Evolutionary conservation across 1,140 invertebrate genomes (phyloP), one percentile per base, ranked within the genome.

Genomic region (Drosophila nigromelanica): DNA sequence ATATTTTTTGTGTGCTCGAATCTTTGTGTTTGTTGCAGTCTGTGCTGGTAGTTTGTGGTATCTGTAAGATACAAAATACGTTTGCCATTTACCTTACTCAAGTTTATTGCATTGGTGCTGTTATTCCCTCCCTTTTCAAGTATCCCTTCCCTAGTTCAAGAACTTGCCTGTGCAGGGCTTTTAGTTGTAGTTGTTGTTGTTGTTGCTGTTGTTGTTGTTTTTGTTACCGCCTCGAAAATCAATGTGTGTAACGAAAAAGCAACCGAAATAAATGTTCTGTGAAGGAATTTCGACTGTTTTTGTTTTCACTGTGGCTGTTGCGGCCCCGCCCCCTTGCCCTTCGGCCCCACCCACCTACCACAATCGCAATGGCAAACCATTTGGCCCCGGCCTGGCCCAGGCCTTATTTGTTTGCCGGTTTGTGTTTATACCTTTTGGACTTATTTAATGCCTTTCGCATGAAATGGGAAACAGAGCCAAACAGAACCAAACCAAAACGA

Each of bases 201-300:
- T 40, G 39, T 11, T 27, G 3, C 1, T 24, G n/a, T 52, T 58
- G 52, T 10, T 56, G 52, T 40, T 58, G 52, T 50, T 69, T 4
- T 58, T 64, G 69, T 50, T 62, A 37, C 37, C 52, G 63, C 80
- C 76, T 79, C 70, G 70, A 78, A 89, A 89, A 89, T 90, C 85
- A 89, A 89, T 89, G 85, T 89, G 79, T 90, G 87, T 90, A 80
- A 90, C 89, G 87, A 85, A 89, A 78, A 87, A 78, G 68, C 78
- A 81, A 82, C 87, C 77, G 72, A 90, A 90, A 90, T 90, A 90
- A 90, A 90, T 90, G 87, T 90, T 90, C 89, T 90, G 87, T 90
- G 78, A 90, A 90, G 87, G 87, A 90, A 90, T 90, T 90, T 90
- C 64, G 82, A 90, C 89, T 77, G 74, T 80, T 86, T 81, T 80